A percentile compares a stretch with the other conserved stretches of the same genome.
Conservation (phyloP, 2,797 vertebrate genomes). For the Oreonectes daqikongensis region DNA sequence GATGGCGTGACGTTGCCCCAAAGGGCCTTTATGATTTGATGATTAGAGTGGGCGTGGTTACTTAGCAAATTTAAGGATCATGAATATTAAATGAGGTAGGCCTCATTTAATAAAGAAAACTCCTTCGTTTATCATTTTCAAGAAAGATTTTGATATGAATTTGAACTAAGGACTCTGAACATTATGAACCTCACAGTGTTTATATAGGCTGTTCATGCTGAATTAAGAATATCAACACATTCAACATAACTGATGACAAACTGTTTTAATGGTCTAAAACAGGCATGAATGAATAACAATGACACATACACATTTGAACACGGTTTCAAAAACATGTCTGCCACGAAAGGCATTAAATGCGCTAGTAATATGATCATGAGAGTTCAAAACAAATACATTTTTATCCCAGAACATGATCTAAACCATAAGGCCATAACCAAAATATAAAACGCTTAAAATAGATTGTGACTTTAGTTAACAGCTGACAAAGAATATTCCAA, state of each 20-base stretch:
- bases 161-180: too few species aligned
- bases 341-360: conserved; percentile 25
- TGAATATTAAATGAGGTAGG: conserved; percentile 9
- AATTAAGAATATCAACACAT: conserved; percentile 35
- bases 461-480: conserved; percentile 7
- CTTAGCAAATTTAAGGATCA: background rate
- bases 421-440: conserved; percentile 5
- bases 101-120: too few species aligned
- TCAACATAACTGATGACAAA: conserved; percentile 20
- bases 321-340: conserved; percentile 26
- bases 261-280: conserved; percentile 53
- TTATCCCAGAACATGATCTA: background rate
- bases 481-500: conserved; percentile 20
- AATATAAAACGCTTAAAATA: conserved; percentile 22
- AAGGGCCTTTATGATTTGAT: background rate
- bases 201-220: background rate
- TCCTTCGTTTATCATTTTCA: too few species aligned
- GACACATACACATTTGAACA: conserved; percentile 40
- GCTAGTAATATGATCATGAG: conserved; percentile 29
- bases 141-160: too few species aligned
- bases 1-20: background rate
- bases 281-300: conserved; percentile 33
- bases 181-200: background rate
- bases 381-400: conserved; percentile 15
- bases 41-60: too few species aligned